Conservation (phyloP, 2,797 vertebrate genomes). For the Pipistrellus pipistrellus region DNA sequence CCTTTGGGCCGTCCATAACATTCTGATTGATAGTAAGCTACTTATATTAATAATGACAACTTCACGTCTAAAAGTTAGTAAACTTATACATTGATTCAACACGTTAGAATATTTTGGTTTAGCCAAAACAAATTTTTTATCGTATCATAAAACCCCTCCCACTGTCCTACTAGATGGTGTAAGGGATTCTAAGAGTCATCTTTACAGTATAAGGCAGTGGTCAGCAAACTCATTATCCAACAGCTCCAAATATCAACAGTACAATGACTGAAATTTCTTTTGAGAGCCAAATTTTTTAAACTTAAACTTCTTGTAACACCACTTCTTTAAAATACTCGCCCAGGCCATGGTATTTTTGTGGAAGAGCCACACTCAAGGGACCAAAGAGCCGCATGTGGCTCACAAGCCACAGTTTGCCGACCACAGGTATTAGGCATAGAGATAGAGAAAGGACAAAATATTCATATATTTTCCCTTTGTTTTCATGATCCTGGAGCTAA, state of each 20-base stretch:
- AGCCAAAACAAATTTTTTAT: background rate
- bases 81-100: constrained; percentile 6
- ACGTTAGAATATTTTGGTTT: constrained; percentile 45
- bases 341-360: too few relatives aligned
- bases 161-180: background rate
- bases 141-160: constrained; percentile 5
- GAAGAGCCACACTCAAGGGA: too few relatives aligned
- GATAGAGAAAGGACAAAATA: background rate
- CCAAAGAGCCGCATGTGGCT: too few relatives aligned
- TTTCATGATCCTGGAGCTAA: constrained; percentile 55
- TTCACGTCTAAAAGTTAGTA: constrained; percentile 53
- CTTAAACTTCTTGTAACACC: too few relatives aligned
- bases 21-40: constrained; percentile 11
- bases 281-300: too few relatives aligned
- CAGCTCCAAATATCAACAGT: too few relatives aligned
- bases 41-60: constrained; percentile 28
- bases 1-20: background rate
- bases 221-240: too few relatives aligned
- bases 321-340: too few relatives aligned
- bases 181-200: constrained; percentile 48
- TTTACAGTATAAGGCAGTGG: constrained; percentile 19
- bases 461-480: constrained; percentile 24
- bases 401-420: too few relatives aligned
- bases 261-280: too few relatives aligned
- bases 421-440: background rate